phyloP scores from a whole-genome alignment of 2,113 vertebrate species.

The Rattus norvegicus region DNA sequence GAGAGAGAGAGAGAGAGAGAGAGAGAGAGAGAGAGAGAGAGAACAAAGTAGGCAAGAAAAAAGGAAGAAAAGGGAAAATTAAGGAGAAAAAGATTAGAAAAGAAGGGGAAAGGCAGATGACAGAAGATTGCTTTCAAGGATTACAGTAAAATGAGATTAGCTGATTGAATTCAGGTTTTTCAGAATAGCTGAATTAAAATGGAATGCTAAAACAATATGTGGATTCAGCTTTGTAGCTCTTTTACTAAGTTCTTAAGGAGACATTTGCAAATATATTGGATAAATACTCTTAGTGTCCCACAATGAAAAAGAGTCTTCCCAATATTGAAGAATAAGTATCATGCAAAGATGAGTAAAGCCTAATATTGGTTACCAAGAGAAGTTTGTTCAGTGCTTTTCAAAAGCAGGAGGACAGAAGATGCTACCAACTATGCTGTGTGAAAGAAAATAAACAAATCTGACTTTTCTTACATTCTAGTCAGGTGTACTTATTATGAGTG shows the following conservation, averaged over 20 bases:
- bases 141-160: not conserved
- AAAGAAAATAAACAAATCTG: not conserved
- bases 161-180: not conserved
- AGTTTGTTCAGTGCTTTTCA: not conserved
- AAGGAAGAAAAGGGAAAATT: not conserved
- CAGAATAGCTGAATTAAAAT: slow-evolving; percentile 7
- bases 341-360: not conserved
- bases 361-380: not conserved
- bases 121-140: not conserved
- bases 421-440: not conserved
- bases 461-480: not conserved
- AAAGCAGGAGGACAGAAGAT: not conserved
- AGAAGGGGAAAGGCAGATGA: not conserved
- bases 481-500: not conserved
- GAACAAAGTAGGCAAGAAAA: accelerated
- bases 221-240: not conserved
- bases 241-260: not conserved
- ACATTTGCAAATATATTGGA: not conserved
- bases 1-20: not conserved
- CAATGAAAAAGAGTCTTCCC: not conserved
- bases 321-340: not conserved
- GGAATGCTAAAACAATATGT: not conserved
- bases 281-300: not conserved
- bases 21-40: not conserved
- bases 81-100: not conserved